phyloP scores from a whole-genome alignment of 1,140 invertebrate species.

The Capitella teleta region DNA sequence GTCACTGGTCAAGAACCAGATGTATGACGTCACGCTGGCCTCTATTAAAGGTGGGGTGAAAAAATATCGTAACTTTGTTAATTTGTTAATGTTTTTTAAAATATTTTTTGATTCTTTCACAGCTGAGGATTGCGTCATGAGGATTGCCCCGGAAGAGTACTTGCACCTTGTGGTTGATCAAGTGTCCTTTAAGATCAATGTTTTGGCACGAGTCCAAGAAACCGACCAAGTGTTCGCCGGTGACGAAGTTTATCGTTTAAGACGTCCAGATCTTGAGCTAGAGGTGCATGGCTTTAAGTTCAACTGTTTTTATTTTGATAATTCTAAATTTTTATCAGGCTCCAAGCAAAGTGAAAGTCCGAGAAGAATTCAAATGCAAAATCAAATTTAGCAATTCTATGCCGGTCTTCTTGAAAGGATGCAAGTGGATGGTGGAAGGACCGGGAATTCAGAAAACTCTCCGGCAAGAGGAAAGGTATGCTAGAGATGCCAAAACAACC shows the following conservation, averaged over 20 bases:
- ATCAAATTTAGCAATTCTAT: not conserved
- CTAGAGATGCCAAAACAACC: not conserved
- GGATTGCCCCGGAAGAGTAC: not conserved
- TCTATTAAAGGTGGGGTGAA: not conserved
- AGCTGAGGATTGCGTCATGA: not conserved
- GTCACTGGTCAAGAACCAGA: slow-evolving; percentile 55
- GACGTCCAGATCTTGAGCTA: not conserved
- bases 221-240: not conserved
- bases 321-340: not conserved
- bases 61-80: too few relatives aligned
- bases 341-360: not conserved
- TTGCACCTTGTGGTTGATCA: not conserved
- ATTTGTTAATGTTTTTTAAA: too few relatives aligned
- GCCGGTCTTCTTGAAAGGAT: not conserved
- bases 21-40: slow-evolving; percentile 50
- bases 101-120: too few relatives aligned
- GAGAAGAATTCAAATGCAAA: not conserved
- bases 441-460: not conserved
- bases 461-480: not conserved
- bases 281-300: not conserved
- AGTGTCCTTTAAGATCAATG: not conserved
- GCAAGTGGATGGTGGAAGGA: slow-evolving; percentile 2
- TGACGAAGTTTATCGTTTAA: not conserved
- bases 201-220: not conserved
- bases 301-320: not conserved